phyloP scores from a whole-genome alignment of 2,113 vertebrate species.

The Gracilinanus agilis region DNA sequence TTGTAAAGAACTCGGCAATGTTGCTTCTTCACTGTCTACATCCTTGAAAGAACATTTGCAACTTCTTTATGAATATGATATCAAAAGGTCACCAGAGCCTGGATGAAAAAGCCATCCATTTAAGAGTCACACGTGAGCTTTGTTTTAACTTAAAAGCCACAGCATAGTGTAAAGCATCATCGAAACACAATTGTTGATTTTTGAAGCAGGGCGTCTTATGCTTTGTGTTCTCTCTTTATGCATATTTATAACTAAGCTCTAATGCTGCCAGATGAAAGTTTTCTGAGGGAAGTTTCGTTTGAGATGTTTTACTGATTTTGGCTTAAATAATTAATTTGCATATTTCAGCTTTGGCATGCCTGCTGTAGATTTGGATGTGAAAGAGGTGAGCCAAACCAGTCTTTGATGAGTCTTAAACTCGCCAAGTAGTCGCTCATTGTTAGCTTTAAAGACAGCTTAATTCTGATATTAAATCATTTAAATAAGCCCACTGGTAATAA shows the following conservation, averaged over 20 bases:
- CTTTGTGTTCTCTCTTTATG: constrained; percentile 71
- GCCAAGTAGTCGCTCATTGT: background rate
- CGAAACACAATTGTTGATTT: constrained; percentile 75
- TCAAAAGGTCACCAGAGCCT: constrained; percentile 79
- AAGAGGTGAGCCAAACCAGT: background rate
- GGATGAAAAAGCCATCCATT: constrained; percentile 77
- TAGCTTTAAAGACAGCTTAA: constrained; percentile 67
- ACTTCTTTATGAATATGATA: constrained; percentile 77
- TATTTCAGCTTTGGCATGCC: constrained; percentile 58
- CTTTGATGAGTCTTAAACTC: background rate
- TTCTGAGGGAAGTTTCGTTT: constrained; percentile 68
- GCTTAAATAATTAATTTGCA: constrained; percentile 76
- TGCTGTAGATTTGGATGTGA: background rate
- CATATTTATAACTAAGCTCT: constrained; percentile 75
- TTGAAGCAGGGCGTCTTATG: constrained; percentile 67
- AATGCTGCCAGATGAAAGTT: constrained; percentile 73
- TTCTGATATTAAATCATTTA: constrained; percentile 66
- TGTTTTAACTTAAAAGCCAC: constrained; percentile 80
- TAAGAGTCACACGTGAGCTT: constrained; percentile 74
- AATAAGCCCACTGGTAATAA: constrained; percentile 20
- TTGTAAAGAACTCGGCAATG: constrained; percentile 68
- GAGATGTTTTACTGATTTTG: constrained; percentile 77
- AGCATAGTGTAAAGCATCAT: constrained; percentile 64
- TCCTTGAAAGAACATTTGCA: constrained; percentile 76
- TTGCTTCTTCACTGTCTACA: constrained; percentile 75